phyloP scores from a whole-genome alignment of 1,140 invertebrate species.

The Drosophila sechellia region DNA sequence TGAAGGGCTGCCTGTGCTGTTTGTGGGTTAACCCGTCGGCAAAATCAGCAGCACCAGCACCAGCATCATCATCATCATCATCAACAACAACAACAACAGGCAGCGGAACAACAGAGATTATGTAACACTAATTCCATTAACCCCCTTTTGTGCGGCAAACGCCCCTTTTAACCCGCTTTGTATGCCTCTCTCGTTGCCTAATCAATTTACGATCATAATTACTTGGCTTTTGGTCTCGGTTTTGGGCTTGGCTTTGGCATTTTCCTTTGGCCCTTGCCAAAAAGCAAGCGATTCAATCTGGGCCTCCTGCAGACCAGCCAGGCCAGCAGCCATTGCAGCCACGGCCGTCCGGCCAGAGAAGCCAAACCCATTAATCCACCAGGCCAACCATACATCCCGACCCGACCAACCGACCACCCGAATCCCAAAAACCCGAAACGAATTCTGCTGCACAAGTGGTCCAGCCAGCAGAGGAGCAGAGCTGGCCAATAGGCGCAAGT shows the following conservation, averaged over 20 bases:
- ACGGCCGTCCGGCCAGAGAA: neutral
- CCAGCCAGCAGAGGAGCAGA: neutral
- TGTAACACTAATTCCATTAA: conserved; percentile 59
- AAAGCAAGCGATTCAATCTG: conserved; percentile 64
- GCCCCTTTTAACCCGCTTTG: neutral
- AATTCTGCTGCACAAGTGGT: neutral
- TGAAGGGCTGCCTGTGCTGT: neutral
- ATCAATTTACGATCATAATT: conserved; percentile 82
- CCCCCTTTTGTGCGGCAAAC: conserved; percentile 45
- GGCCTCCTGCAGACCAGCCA: neutral
- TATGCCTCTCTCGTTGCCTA: conserved; percentile 43
- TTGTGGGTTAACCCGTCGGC: conserved; percentile 22
- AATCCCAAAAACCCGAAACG: neutral
- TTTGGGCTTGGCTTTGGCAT: conserved; percentile 25
- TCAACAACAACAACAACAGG: neutral
- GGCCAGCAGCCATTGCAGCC: neutral
- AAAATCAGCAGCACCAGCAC: neutral
- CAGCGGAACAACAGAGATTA: conserved; percentile 43
- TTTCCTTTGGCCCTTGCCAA: conserved; percentile 44
- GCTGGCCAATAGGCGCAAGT: conserved; percentile 33
- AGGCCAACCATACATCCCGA: neutral
- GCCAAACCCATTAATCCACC: neutral
- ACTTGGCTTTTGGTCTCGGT: conserved; percentile 63
- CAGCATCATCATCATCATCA: neutral
- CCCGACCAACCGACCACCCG: neutral